Evolutionary conservation across 2,888 invertebrate genomes (phyloP).

Genomic region (Steinernema scapterisci): DNA sequence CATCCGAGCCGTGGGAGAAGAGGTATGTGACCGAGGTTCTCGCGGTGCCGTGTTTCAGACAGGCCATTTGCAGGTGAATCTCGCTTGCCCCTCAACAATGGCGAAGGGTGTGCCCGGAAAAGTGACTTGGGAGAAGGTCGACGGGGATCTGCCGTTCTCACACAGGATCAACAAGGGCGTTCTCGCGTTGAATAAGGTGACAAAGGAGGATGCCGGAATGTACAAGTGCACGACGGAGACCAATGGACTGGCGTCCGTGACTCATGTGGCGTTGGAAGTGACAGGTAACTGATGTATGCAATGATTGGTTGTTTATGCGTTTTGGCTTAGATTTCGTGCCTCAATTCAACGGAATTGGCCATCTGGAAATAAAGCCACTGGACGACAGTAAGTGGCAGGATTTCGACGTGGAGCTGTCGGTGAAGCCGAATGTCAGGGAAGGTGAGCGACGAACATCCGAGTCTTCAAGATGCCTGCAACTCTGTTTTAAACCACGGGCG

Average conservation of each 20-base stretch:
- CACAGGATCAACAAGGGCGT: constrained; percentile 40
- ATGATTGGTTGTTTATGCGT: constrained; percentile 17
- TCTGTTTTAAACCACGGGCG: too few relatives aligned
- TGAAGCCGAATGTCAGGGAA: constrained; percentile 47
- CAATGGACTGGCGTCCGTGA: constrained; percentile 40
- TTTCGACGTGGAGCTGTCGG: constrained; percentile 50
- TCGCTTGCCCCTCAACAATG: constrained; percentile 13
- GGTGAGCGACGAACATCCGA: constrained; percentile 39
- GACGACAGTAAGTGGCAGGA: constrained; percentile 49
- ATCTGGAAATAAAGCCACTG: constrained; percentile 55
- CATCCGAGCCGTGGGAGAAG: constrained; percentile 8
- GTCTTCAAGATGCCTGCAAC: not conserved
- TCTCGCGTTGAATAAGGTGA: constrained; percentile 37
- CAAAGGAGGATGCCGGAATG: constrained; percentile 42
- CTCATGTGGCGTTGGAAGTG: constrained; percentile 52
- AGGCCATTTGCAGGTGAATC: not conserved
- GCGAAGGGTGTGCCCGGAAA: constrained; percentile 21
- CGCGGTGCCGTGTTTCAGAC: not conserved
- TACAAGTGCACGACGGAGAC: constrained; percentile 41
- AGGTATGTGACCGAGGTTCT: constrained; percentile 9
- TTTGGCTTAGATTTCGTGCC: constrained; percentile 56
- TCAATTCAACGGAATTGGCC: constrained; percentile 49
- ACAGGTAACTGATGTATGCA: constrained; percentile 50
- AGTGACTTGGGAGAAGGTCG: constrained; percentile 37
- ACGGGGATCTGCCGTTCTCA: constrained; percentile 38